Conservation (phyloP, 2,797 vertebrate genomes). For the Petrocephalus sullivani region DNA sequence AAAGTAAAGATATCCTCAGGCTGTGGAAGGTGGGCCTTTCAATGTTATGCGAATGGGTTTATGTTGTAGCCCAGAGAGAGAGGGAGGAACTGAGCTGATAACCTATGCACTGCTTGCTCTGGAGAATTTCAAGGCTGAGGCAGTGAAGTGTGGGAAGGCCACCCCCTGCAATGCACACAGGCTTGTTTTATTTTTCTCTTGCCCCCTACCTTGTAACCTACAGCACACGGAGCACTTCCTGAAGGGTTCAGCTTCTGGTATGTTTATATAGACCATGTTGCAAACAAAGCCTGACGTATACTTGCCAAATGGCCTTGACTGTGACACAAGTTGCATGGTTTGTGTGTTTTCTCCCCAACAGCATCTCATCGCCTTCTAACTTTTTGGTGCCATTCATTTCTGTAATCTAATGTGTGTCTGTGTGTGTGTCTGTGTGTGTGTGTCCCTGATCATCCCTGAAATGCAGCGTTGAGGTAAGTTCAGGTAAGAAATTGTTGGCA, state of each 20-base stretch:
- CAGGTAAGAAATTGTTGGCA: no score
- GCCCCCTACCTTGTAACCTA: not conserved
- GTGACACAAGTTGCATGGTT: constrained; percentile 19
- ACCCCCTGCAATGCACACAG: not conserved
- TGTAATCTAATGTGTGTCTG: not conserved
- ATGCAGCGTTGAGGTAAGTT: no score
- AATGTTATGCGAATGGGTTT: constrained; percentile 16
- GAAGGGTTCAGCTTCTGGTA: not conserved
- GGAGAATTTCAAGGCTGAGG: not conserved
- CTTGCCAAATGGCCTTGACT: not conserved
- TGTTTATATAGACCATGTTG: not conserved
- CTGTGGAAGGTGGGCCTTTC: constrained; percentile 23
- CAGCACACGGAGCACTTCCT: not conserved
- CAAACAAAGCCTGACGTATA: not conserved
- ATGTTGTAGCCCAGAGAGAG: not conserved
- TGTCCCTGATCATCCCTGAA: no score
- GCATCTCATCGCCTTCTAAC: constrained; percentile 8
- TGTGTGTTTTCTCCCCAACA: not conserved
- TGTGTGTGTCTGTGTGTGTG: no score
- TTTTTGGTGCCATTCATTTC: not conserved
- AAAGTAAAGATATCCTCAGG: constrained; percentile 10
- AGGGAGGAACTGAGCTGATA: not conserved
- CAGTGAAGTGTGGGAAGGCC: not conserved
- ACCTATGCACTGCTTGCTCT: not conserved
- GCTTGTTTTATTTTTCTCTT: not conserved